Percentiles rank a stretch among this genome's conserved stretches.
These are phyloP conservation scores for Troglohyphantes excavatus DNA, from an alignment of 2,888 invertebrate species.

Conservation along the genomic window DNA sequence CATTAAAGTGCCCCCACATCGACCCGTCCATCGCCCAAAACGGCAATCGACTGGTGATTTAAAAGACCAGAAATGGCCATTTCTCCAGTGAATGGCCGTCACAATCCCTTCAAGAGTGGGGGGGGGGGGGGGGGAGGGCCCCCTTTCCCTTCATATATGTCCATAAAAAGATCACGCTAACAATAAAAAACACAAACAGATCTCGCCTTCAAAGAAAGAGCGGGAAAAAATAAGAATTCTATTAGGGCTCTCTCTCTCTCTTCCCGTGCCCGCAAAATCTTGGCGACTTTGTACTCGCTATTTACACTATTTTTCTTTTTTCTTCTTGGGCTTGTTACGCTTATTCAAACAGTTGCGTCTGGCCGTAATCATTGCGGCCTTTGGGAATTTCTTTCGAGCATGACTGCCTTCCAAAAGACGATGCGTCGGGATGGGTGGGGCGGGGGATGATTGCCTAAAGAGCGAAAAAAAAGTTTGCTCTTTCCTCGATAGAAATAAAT, in stretches of 20 bases:
- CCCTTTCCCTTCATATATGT: background rate
- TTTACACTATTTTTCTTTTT: background rate
- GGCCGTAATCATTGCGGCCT: background rate
- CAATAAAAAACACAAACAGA: background rate
- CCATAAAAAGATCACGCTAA: background rate
- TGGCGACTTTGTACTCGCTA: constrained; percentile 1
- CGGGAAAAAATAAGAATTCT: background rate
- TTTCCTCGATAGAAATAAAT: constrained; percentile 4
- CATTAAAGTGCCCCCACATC: background rate
- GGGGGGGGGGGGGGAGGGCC: background rate
- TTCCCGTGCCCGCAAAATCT: background rate
- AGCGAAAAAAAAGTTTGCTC: background rate
- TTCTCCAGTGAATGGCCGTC: background rate
- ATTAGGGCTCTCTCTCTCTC: too few relatives aligned
- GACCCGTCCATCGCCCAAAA: background rate
- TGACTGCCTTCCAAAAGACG: background rate
- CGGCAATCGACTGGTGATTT: background rate
- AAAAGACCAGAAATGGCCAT: constrained; percentile 5
- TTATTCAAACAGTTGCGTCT: constrained; percentile 18
- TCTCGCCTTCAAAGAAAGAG: background rate
- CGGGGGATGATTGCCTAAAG: background rate
- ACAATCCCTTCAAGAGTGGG: background rate
- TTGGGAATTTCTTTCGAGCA: background rate
- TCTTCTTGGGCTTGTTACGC: background rate
- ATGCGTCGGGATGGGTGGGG: background rate